A percentile compares a stretch with the other conserved stretches of the same genome.
phyloP scores from a whole-genome alignment of 35 echinoderm and acorn worm species.

The Heliocidaris tuberculata region DNA sequence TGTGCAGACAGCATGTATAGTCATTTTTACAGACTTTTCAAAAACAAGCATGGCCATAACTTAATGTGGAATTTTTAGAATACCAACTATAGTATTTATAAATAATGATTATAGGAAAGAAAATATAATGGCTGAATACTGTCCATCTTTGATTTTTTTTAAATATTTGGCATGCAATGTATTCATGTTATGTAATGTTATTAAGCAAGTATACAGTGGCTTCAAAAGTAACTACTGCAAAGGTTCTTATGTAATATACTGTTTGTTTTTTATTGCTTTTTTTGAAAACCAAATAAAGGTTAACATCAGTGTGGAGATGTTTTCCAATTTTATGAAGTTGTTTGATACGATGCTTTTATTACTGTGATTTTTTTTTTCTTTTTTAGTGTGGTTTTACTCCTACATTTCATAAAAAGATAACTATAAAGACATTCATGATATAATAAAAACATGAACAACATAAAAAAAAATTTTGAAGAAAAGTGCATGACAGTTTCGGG shows the following conservation, averaged over 20 bases:
- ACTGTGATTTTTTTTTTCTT: not conserved
- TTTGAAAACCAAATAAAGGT: not conserved
- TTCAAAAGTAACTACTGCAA: conserved; percentile 11
- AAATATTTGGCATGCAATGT: not conserved
- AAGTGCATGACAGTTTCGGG: too few species aligned
- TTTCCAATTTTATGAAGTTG: not conserved
- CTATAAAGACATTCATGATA: too few species aligned
- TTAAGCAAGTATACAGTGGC: not conserved
- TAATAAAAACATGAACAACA: too few species aligned
- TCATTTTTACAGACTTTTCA: not conserved
- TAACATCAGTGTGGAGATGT: not conserved
- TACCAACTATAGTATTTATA: not conserved
- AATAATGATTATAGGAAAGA: not conserved
- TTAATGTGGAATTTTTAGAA: not conserved
- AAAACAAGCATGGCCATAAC: not conserved
- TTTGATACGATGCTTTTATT: not conserved
- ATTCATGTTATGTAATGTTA: not conserved
- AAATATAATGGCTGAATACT: not conserved
- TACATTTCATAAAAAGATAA: too few species aligned
- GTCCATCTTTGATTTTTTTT: not conserved
- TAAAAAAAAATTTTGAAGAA: too few species aligned
- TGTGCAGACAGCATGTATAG: not conserved
- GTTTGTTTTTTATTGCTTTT: conserved; percentile 13
- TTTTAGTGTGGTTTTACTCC: not conserved
- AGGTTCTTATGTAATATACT: not conserved